These are phyloP conservation scores for Corticium candelabrum DNA, from an alignment of 37 sponge, comb jelly and placozoan genomes.

Conservation along the genomic window DNA sequence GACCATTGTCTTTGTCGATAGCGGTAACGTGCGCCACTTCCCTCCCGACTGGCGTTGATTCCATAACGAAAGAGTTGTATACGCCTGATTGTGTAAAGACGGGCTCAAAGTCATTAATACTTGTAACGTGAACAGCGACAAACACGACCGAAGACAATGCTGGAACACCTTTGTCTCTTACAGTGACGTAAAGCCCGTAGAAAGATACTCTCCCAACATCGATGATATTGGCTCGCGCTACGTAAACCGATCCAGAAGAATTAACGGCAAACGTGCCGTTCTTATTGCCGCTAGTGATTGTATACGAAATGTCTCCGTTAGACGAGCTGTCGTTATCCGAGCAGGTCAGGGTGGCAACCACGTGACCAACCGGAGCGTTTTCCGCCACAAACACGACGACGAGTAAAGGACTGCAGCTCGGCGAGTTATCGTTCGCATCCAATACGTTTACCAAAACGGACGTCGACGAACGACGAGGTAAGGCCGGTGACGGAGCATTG, in stretches of 20 bases:
- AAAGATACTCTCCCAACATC: background rate
- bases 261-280: background rate
- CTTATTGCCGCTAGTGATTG: background rate
- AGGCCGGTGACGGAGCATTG: background rate
- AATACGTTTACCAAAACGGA: background rate
- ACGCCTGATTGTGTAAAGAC: constrained; percentile 7
- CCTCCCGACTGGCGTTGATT: constrained; percentile 31
- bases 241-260: background rate
- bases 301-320: constrained; percentile 20
- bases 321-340: constrained; percentile 39
- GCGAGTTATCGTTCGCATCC: constrained; percentile 58
- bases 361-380: constrained; percentile 1
- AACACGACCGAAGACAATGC: background rate
- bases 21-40: constrained; percentile 28
- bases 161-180: background rate
- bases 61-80: constrained; percentile 17
- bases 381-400: constrained; percentile 27
- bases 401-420: constrained; percentile 11
- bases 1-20: constrained; percentile 39
- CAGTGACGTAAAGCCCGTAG: background rate
- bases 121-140: background rate
- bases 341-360: constrained; percentile 33
- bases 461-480: constrained; percentile 1
- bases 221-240: background rate
- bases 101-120: background rate